These are phyloP conservation scores for Epicampocera succincta DNA, from an alignment of 2,888 invertebrate genomes.

Conservation along the genomic window DNA sequence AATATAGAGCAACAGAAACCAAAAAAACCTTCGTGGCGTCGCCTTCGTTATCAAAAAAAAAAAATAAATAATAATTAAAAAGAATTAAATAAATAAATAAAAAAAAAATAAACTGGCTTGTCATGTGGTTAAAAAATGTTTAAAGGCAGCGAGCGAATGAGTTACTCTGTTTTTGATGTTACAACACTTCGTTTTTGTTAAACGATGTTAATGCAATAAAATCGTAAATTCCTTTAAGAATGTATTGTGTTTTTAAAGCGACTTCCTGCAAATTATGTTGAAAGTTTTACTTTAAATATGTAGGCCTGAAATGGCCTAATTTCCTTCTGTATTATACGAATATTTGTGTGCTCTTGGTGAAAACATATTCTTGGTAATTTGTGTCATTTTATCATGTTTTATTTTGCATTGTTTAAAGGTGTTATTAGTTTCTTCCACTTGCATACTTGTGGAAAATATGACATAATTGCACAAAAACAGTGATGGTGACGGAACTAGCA, in stretches of 20 bases:
- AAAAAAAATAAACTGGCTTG: constrained; percentile 39
- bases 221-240: not conserved
- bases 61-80: constrained; percentile 16
- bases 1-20: constrained; percentile 29
- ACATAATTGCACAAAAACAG: constrained; percentile 62
- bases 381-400: constrained; percentile 10
- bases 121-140: constrained; percentile 58
- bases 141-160: not conserved
- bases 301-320: not conserved
- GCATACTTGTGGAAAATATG: constrained; percentile 64
- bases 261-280: constrained; percentile 3
- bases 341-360: not conserved
- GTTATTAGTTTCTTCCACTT: constrained; percentile 53
- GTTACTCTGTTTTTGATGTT: not conserved
- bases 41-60: constrained; percentile 39
- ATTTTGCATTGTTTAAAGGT: constrained; percentile 35
- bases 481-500: constrained; percentile 8
- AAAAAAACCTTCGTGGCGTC: constrained; percentile 22
- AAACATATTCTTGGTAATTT: constrained; percentile 5
- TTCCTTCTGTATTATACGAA: not conserved
- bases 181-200: not conserved
- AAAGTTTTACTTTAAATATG: not conserved
- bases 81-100: constrained; percentile 17
- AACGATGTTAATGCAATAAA: not conserved
- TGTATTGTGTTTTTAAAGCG: not conserved